Percentiles rank a stretch among this genome's conserved stretches.
phyloP scores from a whole-genome alignment of 2,797 vertebrate species.

The Poecilia picta region DNA sequence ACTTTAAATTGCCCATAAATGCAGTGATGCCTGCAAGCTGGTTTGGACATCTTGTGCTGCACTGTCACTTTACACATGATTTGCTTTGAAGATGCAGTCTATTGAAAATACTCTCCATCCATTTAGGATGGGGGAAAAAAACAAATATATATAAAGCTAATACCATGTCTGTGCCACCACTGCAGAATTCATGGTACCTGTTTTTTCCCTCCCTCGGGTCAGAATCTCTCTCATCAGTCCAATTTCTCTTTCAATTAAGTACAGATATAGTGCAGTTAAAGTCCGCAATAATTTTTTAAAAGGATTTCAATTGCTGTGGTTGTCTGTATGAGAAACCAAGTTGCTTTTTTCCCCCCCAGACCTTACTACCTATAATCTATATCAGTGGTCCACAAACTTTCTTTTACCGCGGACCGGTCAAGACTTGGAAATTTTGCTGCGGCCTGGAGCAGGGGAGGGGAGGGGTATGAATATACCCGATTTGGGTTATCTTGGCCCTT shows the following conservation, averaged over 20 bases:
- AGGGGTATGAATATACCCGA: too few relatives aligned
- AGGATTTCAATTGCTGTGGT: background rate
- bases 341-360: background rate
- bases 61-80: background rate
- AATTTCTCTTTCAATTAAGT: background rate
- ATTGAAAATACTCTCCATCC: background rate
- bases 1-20: background rate
- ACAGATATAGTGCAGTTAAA: background rate
- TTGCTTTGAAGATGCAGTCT: slow-evolving; percentile 1
- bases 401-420: too few relatives aligned
- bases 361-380: background rate
- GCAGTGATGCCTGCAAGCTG: background rate
- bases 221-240: background rate
- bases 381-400: too few relatives aligned
- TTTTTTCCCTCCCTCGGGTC: background rate
- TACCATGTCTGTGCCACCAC: background rate
- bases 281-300: background rate
- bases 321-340: background rate
- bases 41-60: background rate
- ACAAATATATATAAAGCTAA: background rate
- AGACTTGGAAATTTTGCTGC: too few relatives aligned
- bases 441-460: too few relatives aligned
- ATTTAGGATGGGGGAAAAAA: background rate
- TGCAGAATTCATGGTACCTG: background rate
- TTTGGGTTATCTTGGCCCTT: too few relatives aligned